Conservation (phyloP, 2,113 vertebrate species). For the Pontoporia blainvillei region DNA sequence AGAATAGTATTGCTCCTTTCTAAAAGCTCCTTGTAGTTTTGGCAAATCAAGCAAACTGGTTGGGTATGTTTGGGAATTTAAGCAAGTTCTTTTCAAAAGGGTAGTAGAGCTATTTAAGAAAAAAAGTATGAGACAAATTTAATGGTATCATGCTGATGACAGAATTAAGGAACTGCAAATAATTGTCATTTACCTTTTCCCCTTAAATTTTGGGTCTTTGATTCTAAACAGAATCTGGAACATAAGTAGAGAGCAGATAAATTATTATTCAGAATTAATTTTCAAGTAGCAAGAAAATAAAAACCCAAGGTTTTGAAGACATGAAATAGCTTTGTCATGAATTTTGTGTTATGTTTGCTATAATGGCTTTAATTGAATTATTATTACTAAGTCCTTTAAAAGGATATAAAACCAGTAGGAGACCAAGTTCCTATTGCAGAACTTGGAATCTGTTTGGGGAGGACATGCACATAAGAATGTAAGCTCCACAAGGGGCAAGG, state of each 20-base stretch:
- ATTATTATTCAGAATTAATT: background rate
- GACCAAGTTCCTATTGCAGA: background rate
- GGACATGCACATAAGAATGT: background rate
- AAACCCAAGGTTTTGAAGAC: background rate
- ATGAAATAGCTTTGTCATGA: background rate
- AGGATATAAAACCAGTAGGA: background rate
- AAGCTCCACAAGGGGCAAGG: background rate
- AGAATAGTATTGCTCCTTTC: background rate
- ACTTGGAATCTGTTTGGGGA: background rate
- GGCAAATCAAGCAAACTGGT: background rate
- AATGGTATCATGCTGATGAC: background rate
- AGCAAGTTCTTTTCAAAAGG: background rate
- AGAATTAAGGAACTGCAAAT: background rate
- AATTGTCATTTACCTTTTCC: background rate
- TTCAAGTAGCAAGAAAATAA: background rate
- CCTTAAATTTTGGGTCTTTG: background rate
- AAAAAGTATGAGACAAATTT: background rate
- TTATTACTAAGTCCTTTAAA: background rate
- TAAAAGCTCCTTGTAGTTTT: background rate
- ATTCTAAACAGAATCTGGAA: slow-evolving; percentile 19
- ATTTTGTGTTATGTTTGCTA: background rate
- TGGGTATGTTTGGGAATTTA: background rate
- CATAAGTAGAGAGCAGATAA: background rate
- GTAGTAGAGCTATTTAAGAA: background rate
- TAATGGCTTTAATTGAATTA: background rate